A percentile compares a stretch with the other conserved stretches of the same genome.
Evolutionary conservation across 2,888 invertebrate species (phyloP).

Genomic region (Serrognathus titanus): DNA sequence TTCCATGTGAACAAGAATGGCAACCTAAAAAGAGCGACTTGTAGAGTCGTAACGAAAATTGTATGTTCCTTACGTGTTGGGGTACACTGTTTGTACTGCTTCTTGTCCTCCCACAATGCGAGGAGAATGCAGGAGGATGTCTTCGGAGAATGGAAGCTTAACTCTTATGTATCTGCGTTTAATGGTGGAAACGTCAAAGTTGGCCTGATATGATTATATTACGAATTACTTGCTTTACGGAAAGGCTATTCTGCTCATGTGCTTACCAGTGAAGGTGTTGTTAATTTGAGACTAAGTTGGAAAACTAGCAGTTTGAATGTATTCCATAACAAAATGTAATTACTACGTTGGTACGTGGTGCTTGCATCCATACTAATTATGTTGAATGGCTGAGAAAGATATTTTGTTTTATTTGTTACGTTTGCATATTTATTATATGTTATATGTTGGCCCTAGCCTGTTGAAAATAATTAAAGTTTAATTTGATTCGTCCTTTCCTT

Average conservation of each 20-base stretch:
- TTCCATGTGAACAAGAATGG: constrained; percentile 15
- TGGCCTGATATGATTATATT: background rate
- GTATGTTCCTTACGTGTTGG: background rate
- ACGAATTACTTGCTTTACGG: too few relatives aligned
- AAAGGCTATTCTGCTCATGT: too few relatives aligned
- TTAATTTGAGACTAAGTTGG: constrained; percentile 4
- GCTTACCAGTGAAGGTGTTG: background rate
- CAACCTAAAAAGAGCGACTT: constrained; percentile 15
- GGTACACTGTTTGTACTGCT: background rate
- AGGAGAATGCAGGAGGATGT: background rate
- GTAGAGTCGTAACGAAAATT: background rate
- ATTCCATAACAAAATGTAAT: constrained; percentile 1
- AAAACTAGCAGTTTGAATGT: constrained; percentile 2
- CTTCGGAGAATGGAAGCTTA: background rate
- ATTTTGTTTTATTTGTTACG: too few relatives aligned
- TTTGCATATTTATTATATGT: too few relatives aligned
- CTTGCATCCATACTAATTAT: background rate
- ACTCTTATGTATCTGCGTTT: background rate
- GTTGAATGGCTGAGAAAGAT: constrained; percentile 3
- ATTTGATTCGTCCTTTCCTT: too few relatives aligned
- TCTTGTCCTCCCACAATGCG: constrained; percentile 5
- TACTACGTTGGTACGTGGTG: background rate
- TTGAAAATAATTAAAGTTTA: too few relatives aligned
- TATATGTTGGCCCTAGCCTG: too few relatives aligned
- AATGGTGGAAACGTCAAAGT: background rate